A percentile compares a stretch with the other conserved stretches of the same genome.
Conservation (phyloP, 2,113 vertebrate species). For the Propithecus coquereli region DNA sequence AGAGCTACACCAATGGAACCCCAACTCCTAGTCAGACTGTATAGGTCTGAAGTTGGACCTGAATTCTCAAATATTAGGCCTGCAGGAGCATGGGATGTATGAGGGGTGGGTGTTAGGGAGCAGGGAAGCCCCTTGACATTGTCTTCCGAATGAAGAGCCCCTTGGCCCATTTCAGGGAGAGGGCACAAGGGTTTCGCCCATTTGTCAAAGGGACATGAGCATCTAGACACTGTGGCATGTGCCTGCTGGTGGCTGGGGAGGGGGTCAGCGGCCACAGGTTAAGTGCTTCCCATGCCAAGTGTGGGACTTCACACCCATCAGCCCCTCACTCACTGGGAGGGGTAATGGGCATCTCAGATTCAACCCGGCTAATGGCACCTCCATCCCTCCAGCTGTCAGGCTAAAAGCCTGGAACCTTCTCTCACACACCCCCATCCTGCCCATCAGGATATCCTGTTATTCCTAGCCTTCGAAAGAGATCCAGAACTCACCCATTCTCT, state of each 20-base stretch:
- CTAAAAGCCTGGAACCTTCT: neutral
- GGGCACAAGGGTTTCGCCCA: neutral
- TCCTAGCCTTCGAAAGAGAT: neutral
- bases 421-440: neutral
- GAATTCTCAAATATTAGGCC: neutral
- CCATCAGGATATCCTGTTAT: neutral
- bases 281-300: neutral
- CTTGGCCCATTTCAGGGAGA: neutral
- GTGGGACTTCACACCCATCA: neutral
- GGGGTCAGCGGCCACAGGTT: neutral
- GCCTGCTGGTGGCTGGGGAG: neutral
- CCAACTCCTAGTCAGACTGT: neutral
- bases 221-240: neutral
- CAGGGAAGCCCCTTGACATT: neutral
- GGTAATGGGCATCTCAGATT: neutral
- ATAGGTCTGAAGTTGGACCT: neutral
- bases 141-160: neutral
- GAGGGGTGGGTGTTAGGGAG: neutral
- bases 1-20: fast-evolving
- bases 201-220: neutral
- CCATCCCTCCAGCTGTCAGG: neutral
- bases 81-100: neutral
- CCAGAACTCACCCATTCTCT: neutral
- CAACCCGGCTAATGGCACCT: neutral
- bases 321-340: neutral